A percentile compares a stretch with the other conserved stretches of the same genome.
Conservation (phyloP, 2,797 vertebrate species). For the Momotus momota region DNA sequence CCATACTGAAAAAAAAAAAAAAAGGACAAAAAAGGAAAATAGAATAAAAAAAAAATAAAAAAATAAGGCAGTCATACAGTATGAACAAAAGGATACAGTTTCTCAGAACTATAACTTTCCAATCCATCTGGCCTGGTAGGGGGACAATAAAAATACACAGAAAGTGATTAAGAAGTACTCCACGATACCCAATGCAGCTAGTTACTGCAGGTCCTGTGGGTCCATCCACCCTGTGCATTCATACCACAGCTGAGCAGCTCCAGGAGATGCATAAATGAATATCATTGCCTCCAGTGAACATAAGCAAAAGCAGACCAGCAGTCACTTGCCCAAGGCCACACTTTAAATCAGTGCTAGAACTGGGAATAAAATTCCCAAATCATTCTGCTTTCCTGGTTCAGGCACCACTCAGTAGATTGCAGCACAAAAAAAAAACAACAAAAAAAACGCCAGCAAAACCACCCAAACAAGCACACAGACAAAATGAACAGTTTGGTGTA, state of each 20-base stretch:
- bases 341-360: neutral
- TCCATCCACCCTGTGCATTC: neutral
- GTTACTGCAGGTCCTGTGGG: neutral
- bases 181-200: neutral
- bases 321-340: neutral
- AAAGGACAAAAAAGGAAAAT: neutral
- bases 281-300: neutral
- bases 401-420: neutral
- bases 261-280: slow-evolving; percentile 15
- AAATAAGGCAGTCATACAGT: neutral
- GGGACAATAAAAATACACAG: slow-evolving; percentile 24
- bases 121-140: slow-evolving; percentile 39
- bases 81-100: slow-evolving; percentile 65
- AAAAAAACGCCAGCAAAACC: neutral
- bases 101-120: slow-evolving; percentile 75
- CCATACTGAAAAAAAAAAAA: neutral
- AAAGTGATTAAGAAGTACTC: slow-evolving; percentile 47
- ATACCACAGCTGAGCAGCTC: neutral
- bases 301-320: slow-evolving; percentile 16
- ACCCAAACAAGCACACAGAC: neutral
- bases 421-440: neutral
- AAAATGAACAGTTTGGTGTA: slow-evolving; percentile 22
- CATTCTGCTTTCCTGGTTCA: neutral
- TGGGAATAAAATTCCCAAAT: slow-evolving; percentile 34
- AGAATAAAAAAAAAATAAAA: too few species aligned